phyloP scores from a whole-genome alignment of 1,140 invertebrate species.

The Zaprionus lachaisei region DNA sequence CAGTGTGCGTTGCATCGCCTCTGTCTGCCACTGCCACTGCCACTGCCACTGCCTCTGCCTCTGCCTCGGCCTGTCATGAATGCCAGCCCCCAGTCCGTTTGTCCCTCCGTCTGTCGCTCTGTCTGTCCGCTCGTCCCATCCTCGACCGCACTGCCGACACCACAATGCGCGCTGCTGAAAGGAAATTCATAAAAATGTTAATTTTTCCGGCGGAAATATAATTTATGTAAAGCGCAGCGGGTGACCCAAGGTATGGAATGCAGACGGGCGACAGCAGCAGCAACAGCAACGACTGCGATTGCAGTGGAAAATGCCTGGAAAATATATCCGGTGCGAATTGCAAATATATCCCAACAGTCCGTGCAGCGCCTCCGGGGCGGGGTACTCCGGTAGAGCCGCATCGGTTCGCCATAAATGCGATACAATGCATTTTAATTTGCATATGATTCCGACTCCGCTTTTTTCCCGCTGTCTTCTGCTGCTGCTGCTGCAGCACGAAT shows the following conservation, averaged over 20 bases:
- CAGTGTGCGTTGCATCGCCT: constrained; percentile 60
- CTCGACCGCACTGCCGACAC: constrained; percentile 52
- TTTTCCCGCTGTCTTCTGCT: constrained; percentile 1
- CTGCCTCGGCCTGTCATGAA: constrained; percentile 28
- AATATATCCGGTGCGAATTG: constrained; percentile 77
- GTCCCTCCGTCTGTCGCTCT: not conserved
- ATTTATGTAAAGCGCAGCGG: constrained; percentile 82
- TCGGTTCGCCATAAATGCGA: constrained; percentile 43
- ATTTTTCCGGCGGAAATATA: constrained; percentile 83
- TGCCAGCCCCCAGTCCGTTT: constrained; percentile 8
- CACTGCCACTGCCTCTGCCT: not conserved
- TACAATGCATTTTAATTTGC: constrained; percentile 53
- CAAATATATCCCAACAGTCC: constrained; percentile 44
- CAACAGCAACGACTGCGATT: constrained; percentile 51
- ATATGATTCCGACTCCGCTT: constrained; percentile 37
- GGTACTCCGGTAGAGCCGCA: constrained; percentile 7
- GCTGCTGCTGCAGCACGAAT: not conserved
- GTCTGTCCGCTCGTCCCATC: constrained; percentile 10
- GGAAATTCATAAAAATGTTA: constrained; percentile 83
- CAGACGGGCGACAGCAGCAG: constrained; percentile 22
- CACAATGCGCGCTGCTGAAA: constrained; percentile 76
- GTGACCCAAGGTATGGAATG: constrained; percentile 59
- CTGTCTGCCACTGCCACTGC: not conserved
- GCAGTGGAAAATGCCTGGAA: constrained; percentile 66
- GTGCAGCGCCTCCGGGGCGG: constrained; percentile 10